Conservation (phyloP, 2,797 vertebrate genomes). For the Nyctalus aviator region DNA sequence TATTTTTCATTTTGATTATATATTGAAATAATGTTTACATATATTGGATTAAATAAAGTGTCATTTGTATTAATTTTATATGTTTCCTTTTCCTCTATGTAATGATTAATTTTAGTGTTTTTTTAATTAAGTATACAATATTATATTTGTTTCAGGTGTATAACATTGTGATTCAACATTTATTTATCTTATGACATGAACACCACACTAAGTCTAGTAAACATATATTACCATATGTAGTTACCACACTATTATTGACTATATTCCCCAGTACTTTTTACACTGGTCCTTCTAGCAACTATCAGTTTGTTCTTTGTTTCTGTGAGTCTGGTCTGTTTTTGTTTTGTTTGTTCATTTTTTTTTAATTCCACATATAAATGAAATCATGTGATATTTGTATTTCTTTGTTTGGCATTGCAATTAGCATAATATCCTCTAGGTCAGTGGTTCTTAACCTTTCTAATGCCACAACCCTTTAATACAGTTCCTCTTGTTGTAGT, state of each 20-base stretch:
- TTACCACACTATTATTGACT: not conserved
- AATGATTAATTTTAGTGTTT: constrained; percentile 52
- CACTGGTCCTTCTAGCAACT: not conserved
- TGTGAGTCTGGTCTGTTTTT: not conserved
- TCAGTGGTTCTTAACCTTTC: not conserved
- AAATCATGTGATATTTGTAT: not conserved
- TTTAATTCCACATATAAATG: not conserved
- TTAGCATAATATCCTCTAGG: not conserved
- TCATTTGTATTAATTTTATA: constrained; percentile 39
- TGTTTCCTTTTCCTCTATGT: constrained; percentile 36
- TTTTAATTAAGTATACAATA: not conserved
- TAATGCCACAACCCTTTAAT: too few relatives aligned
- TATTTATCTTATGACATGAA: not conserved
- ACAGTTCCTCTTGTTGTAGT: too few relatives aligned
- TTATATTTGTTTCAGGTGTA: not conserved
- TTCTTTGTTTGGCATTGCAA: not conserved
- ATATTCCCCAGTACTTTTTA: not conserved
- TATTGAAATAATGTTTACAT: constrained; percentile 20
- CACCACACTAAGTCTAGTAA: not conserved
- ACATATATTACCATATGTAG: not conserved
- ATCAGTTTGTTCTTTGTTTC: not conserved
- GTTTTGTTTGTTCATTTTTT: not conserved
- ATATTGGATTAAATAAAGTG: constrained; percentile 35
- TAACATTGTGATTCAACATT: not conserved
- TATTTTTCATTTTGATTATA: constrained; percentile 39